Percentiles rank a stretch among this genome's conserved stretches.
These are phyloP conservation scores for Phasianus colchicus DNA, from an alignment of 2,113 vertebrate species.

Conservation along the genomic window DNA sequence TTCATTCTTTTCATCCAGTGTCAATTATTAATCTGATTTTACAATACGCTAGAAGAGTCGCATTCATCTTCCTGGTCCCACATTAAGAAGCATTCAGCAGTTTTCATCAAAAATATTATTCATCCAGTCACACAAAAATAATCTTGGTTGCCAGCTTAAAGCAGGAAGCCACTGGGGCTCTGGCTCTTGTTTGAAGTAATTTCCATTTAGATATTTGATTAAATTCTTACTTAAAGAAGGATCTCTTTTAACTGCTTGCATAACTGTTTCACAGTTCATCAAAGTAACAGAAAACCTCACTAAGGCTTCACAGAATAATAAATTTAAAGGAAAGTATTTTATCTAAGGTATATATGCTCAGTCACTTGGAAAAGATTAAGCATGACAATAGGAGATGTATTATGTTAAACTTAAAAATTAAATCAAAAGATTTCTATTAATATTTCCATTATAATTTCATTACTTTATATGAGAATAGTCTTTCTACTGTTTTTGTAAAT, in stretches of 20 bases:
- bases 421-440: not conserved
- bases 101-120: not conserved
- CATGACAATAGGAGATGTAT: not conserved
- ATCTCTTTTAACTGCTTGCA: not conserved
- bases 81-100: not conserved
- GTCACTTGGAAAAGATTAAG: not conserved
- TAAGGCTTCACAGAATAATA: not conserved
- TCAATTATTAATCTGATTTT: not conserved
- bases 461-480: not conserved
- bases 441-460: not conserved
- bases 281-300: not conserved
- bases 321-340: not conserved
- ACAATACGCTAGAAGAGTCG: not conserved
- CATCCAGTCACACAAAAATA: not conserved
- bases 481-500: not conserved
- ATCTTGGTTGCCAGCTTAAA: not conserved
- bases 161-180: not conserved
- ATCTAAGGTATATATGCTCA: not conserved
- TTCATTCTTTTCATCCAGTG: not conserved
- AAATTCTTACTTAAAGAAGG: not conserved
- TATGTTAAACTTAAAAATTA: not conserved
- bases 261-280: not conserved
- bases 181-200: slow-evolving; percentile 31
- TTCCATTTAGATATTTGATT: not conserved
- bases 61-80: not conserved